These are phyloP conservation scores for Microcebus tavaratra DNA, from an alignment of 2,113 vertebrate genomes.

Conservation along the genomic window DNA sequence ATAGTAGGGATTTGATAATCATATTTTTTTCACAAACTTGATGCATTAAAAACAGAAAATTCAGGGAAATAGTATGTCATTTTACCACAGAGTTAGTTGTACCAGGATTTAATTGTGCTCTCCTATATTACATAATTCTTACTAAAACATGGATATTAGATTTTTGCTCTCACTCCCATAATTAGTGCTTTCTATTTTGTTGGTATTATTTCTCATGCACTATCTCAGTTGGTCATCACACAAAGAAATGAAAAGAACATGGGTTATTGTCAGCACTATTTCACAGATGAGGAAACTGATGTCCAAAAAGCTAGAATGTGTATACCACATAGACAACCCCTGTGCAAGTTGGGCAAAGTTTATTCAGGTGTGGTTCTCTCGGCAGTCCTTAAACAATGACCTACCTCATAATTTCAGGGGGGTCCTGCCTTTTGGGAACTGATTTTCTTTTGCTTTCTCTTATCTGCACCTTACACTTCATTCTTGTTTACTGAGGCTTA, in stretches of 20 bases:
- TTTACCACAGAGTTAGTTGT: not conserved
- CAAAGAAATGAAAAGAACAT: not conserved
- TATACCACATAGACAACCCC: not conserved
- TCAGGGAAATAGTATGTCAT: not conserved
- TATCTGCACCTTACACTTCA: not conserved
- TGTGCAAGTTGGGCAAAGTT: not conserved
- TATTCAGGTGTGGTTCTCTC: not conserved
- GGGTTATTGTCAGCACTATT: not conserved
- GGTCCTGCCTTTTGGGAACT: not conserved
- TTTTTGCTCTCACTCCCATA: fast-evolving
- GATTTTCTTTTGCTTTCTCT: not conserved
- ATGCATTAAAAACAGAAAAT: not conserved
- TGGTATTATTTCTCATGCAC: not conserved
- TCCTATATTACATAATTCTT: not conserved
- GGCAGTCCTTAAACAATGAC: not conserved
- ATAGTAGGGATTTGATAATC: not conserved
- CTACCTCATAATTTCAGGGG: not conserved
- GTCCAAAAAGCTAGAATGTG: not conserved
- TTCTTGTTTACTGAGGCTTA: not conserved
- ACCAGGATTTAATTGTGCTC: not conserved
- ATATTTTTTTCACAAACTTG: not conserved
- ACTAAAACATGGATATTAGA: not conserved
- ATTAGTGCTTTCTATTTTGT: not conserved
- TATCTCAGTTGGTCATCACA: not conserved
- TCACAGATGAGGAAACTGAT: not conserved